Conservation (phyloP, 2,113 vertebrate genomes). For the Benitochromis conjunctus region DNA sequence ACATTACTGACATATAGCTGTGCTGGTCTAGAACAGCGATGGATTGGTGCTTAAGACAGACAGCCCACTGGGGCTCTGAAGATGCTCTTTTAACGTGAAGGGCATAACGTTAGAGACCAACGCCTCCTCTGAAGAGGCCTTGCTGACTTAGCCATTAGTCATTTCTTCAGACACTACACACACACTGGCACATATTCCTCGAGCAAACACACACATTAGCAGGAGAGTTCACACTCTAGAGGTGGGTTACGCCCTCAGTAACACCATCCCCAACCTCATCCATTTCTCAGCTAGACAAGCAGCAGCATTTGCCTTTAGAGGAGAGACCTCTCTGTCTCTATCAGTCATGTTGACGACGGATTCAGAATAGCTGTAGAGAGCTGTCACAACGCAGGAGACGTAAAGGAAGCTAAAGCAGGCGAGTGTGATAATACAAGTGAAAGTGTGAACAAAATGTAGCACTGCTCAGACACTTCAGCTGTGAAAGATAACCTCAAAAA, state of each 20-base stretch:
- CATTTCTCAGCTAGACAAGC: background rate
- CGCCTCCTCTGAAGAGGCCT: slow-evolving; percentile 9
- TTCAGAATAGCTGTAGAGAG: background rate
- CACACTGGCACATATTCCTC: background rate
- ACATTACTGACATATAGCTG: background rate
- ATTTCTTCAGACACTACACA: slow-evolving; percentile 12
- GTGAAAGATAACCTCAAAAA: background rate
- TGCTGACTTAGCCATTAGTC: slow-evolving; percentile 40
- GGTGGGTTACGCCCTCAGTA: background rate
- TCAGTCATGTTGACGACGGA: background rate
- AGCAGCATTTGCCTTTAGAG: background rate
- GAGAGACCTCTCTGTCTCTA: background rate
- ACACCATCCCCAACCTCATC: background rate
- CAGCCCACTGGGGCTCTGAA: background rate
- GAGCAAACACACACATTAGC: background rate
- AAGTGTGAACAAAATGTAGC: background rate
- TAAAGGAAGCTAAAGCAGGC: background rate
- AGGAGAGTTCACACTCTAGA: background rate
- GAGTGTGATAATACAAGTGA: background rate
- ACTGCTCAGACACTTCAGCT: background rate
- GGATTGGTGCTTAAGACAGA: background rate
- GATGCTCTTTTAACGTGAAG: slow-evolving; percentile 18
- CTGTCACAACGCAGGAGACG: background rate
- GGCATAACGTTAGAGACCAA: slow-evolving; percentile 1
- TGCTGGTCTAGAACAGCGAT: background rate